Base-by-base conservation (phyloP, 1,140 invertebrate species). In the Sycophaga agraensis region DNA sequence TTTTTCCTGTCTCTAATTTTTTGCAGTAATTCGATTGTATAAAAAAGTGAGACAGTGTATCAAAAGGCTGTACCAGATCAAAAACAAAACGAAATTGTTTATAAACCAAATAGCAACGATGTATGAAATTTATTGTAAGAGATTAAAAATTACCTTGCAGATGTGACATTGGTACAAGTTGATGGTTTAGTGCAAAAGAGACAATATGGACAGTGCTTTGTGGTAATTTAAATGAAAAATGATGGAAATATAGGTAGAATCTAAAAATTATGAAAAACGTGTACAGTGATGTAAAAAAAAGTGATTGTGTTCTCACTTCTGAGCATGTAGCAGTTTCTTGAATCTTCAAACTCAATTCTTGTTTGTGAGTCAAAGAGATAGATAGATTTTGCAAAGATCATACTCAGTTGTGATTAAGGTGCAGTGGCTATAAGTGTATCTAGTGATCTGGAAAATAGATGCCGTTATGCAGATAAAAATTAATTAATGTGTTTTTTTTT, bases 261-360 rank as follows among this genome's bases (percentile, higher is more conserved):
- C 64, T 66, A 65, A 56, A 56, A 24, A 64, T 65, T 66, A 67
- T 39, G 53, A 53, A 69, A 68, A 69, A 68, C 71, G 78, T 81
- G 77, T 79, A 75, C 67, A 81, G 78, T 81, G 77, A 78, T 79
- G 76, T 79, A 76, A 68, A n/a, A n/a, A 63, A 50, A 67, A 74
- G 76, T 80, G 77, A 73, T 78, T 74, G 78, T 80, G 78, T 72
- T 72, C 68, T 77, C 67, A 72, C 64, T 68, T 69, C 73, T 68
- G 69, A 73, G 72, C 71, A 71, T 72, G 63, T 64, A 60, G 68
- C 56, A 64, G 37, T 12, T 31, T 48, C 46, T 7, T 45, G 21
- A 34, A 50, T 65, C 45, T 66, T 54, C 49, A 51, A 64, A 62
- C 35, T 16, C 40, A 64, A 51, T 64, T 61, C 65, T 68, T 65